Evolutionary conservation across 2,888 invertebrate species (phyloP), one percentile per base, ranked within the genome.

Genomic region (Heliothis peltigera): DNA sequence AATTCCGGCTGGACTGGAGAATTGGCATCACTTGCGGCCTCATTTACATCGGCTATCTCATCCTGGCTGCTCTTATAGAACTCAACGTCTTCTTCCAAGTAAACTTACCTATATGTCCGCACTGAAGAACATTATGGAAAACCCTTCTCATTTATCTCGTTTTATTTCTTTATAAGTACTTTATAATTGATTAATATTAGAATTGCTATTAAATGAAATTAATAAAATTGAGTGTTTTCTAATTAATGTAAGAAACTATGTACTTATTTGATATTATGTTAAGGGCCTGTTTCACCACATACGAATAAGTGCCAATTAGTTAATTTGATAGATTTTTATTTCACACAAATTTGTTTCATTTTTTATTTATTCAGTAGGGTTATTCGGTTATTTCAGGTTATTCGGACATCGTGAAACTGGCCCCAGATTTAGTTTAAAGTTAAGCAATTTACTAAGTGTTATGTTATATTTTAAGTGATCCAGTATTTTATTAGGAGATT

Each of bases 1-100:
- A 96, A 83, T 97, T 97, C 87, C 95, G 95, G 67, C 92, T 98
- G 81, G 97, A 97, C 87, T 96, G 96, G 94, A 96, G 95, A 82
- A 95, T 98, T 35, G 98, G 98, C 2, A 77, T 96, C 46, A 92
- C 96, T 0, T 97, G 97, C 84, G 91, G 97, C 0, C 51, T 95
- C 4, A 96, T 97, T 76, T 98, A 98, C 86, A 83, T 94, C 0
- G 91, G 95, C 7, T 98, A 97, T 86, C 90, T 98, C 4, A 84
- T 95, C 0, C 89, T 98, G 70, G 97, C 98, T 0, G 95, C 97
- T 12, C 90, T 98, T 21, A 96, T 97, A 55, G 98, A 98, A 89
- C 94, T 98, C 56, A 98, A 98, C 85, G 95, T 97, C 7, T 97
- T 98, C 87, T 97, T 97, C 81, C 89, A 94, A 2, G 97, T 98